Base-by-base conservation (phyloP, 2,797 vertebrate species). In the Caiman crocodilus region DNA sequence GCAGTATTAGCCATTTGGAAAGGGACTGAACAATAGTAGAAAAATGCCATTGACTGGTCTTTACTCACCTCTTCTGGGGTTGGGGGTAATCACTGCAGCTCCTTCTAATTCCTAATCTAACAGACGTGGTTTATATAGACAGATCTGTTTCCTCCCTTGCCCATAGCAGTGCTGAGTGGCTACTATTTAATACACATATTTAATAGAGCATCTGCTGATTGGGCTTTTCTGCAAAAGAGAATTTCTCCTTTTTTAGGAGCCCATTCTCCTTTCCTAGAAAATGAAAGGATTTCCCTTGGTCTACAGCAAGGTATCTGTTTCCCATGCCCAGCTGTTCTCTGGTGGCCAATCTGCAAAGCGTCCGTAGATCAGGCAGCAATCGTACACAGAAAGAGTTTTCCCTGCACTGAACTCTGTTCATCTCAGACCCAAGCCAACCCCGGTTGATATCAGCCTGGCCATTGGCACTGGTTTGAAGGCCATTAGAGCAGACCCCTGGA, bases 111-210 rank as follows among this genome's bases (percentile, higher is more conserved):
- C 7, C 30, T 32, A 4, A 67, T 69, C 1, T 0, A 0, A 74
- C 7, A 15, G 4, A 0, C 15, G 59, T 30, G 1, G 64, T 88
- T 97, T 94, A 94, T 90, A 88, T 2, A 28, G 11, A 14, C n/a
- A 4, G 12, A 6, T 30, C 17, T 21, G 14, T 82, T 23, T 25
- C n/a, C 18, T 25, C 35, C 32, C 5, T 15, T 28, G 3, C 25
- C 55, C 32, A 32, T 8, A 6, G 12, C 5, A 3, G 26, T 56
- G 77, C 18, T 69, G 65, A 69, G 3, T 5, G 42, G 42, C n/a
- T 0, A 0, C 74, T 4, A 3, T 9, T 2, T 0, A 50, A 3
- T 2, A 6, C 15, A 79, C 0, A 42, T 4, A 0, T n/a, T 15
- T 67, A 2, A 0, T 56, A 30, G 59, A 21, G 3, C 6, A 67